Base-by-base conservation (phyloP, 2,113 vertebrate genomes). In the human (Homo sapiens) region DNA sequence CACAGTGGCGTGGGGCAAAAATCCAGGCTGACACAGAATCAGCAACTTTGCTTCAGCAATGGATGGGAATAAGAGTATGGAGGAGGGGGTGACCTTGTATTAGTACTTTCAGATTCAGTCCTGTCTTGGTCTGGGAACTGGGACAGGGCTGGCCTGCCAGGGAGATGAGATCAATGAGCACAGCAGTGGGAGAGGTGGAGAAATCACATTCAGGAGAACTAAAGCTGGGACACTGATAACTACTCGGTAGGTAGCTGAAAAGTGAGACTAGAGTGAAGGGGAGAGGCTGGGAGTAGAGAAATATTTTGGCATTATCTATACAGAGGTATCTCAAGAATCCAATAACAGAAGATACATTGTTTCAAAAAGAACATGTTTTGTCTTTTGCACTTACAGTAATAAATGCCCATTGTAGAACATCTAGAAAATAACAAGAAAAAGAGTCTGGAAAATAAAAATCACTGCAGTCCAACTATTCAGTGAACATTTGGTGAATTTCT, bases 351-450 rank as follows among this genome's bases (percentile, higher is more conserved):
- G 80, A 86, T n/a, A 80, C 64, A 68, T 48, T 92, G 45, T 96
- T 96, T 88, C 55, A 72, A 72, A 94, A 89, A 57, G 78, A 88
- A 64, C n/a, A 57, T 32, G 9, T 89, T 93, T 90, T 92, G 50
- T 83, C 76, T 89, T 80, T 81, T 38, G 50, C 22, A 59, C 9
- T 94, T 78, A 50, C 1, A 76, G n/a, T 76, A 89, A 25, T 73
- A 86, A 23, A 75, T 68, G 12, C n/a, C 16, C 27, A 5, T 66
- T 92, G 79, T 38, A 73, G 68, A 83, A 94, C n/a, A 78, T 30
- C 38, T 86, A 87, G 79, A 96, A 92, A 97, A 68, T 64, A 89
- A 86, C 27, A 81, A 92, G 61, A 72, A 70, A 92, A 88, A 94
- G 11, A 94, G 52, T 86, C 75, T 73, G 38, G 35, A 93, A 78